phyloP scores from a whole-genome alignment of 2,113 vertebrate species.

The Megaceryle torquata region DNA sequence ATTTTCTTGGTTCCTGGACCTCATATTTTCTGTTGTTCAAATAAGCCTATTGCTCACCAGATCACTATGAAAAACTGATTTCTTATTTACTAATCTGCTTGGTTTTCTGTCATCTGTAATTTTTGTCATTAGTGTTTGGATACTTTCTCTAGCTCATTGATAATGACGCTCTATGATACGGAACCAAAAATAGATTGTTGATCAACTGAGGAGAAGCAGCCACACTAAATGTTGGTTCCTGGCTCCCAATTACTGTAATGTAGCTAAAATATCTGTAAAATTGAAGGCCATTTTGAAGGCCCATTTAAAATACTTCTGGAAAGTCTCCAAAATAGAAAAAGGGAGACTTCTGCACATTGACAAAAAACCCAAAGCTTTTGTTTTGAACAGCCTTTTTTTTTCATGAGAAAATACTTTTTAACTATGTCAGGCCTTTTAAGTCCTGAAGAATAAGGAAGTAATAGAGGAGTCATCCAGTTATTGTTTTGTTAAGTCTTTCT shows the following conservation, averaged over 20 bases:
- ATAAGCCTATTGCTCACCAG: not conserved
- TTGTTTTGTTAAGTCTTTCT: not conserved
- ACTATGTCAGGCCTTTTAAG: not conserved
- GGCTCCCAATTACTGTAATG: not conserved
- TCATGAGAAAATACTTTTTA: not conserved
- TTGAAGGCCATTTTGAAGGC: not conserved
- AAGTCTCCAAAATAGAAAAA: not conserved
- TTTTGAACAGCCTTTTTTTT: not conserved
- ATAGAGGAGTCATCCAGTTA: not conserved
- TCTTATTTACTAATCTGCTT: not conserved
- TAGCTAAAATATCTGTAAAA: slow-evolving; percentile 1
- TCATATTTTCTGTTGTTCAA: not conserved
- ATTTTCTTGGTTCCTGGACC: slow-evolving; percentile 28
- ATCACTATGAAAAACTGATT: not conserved
- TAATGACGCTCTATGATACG: not conserved
- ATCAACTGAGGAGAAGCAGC: not conserved
- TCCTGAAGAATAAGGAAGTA: not conserved
- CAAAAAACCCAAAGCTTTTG: not conserved
- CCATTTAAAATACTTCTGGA: not conserved
- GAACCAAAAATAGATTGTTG: slow-evolving; percentile 18
- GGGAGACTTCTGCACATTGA: not conserved
- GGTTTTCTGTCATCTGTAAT: not conserved
- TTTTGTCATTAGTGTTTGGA: not conserved
- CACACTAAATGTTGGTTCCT: not conserved
- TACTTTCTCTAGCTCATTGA: not conserved